phyloP scores from a whole-genome alignment of 2,113 vertebrate species.

The Leucoraja erinaceus region DNA sequence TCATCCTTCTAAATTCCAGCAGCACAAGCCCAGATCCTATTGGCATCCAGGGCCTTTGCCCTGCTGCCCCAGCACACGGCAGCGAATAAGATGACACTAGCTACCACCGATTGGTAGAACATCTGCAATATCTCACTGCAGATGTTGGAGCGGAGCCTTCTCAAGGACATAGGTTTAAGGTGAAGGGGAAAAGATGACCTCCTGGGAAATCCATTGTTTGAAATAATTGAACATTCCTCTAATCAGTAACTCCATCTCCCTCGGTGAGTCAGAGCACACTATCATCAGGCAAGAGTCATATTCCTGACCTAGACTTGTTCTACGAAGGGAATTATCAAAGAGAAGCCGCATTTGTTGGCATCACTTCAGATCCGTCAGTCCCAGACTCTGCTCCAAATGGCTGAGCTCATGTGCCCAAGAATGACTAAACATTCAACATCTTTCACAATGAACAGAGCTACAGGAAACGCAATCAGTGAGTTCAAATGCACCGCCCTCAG shows the following conservation, averaged over 20 bases:
- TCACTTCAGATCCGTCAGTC: background rate
- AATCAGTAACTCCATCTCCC: background rate
- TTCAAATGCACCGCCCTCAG: background rate
- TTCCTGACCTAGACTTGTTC: background rate
- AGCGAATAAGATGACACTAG: too few relatives aligned
- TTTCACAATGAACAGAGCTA: background rate
- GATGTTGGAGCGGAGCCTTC: too few relatives aligned
- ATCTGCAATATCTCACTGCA: too few relatives aligned
- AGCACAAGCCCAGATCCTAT: too few relatives aligned
- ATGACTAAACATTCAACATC: background rate
- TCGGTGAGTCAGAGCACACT: background rate
- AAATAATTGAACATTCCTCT: background rate
- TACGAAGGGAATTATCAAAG: background rate
- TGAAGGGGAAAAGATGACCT: too few relatives aligned
- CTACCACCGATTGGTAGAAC: too few relatives aligned
- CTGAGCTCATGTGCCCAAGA: background rate
- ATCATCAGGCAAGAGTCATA: background rate
- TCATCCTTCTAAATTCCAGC: too few relatives aligned
- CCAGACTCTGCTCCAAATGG: background rate
- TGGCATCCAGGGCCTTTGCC: too few relatives aligned
- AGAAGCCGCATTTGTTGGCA: background rate
- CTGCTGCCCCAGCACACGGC: too few relatives aligned
- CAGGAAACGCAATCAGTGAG: slow-evolving; percentile 22
- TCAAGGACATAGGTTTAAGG: too few relatives aligned
- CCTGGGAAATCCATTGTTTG: background rate